Percentiles rank a stretch among this genome's conserved stretches.
phyloP scores from a whole-genome alignment of 2,888 invertebrate genomes.

The Zootermopsis nevadensis region DNA sequence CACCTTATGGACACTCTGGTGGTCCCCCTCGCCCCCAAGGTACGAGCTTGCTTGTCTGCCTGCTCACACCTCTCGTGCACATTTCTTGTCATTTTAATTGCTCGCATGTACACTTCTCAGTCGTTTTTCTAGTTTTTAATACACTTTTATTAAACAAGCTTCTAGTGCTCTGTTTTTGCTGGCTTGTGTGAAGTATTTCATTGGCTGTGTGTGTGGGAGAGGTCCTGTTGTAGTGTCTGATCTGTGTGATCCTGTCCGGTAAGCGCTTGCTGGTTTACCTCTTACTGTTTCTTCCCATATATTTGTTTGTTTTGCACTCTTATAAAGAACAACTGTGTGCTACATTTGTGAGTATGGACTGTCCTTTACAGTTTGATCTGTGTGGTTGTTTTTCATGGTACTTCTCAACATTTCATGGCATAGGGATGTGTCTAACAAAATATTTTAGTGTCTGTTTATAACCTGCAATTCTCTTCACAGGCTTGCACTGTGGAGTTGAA shows the following conservation, averaged over 20 bases:
- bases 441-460: neutral
- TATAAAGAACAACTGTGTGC: slow-evolving; percentile 5
- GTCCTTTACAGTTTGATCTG: slow-evolving; percentile 17
- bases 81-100: slow-evolving; percentile 21
- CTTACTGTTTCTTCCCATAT: slow-evolving; percentile 36
- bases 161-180: slow-evolving; percentile 6
- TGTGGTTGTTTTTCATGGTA: slow-evolving; percentile 17
- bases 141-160: neutral
- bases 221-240: slow-evolving; percentile 16
- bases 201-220: slow-evolving; percentile 16
- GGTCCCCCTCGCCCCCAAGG: slow-evolving; percentile 61
- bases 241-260: slow-evolving; percentile 45
- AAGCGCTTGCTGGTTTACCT: slow-evolving; percentile 50
- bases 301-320: slow-evolving; percentile 43
- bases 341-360: slow-evolving; percentile 15
- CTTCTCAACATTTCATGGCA: neutral
- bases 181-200: slow-evolving; percentile 6
- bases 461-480: neutral
- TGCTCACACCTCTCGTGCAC: slow-evolving; percentile 46
- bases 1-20: slow-evolving; percentile 63
- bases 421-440: neutral
- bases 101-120: slow-evolving; percentile 33
- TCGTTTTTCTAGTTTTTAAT: slow-evolving; percentile 43
- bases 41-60: slow-evolving; percentile 49
- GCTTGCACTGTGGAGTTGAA: neutral